These are phyloP conservation scores for Coptodon rendalli DNA, from an alignment of 2,113 vertebrate genomes.

Conservation along the genomic window DNA sequence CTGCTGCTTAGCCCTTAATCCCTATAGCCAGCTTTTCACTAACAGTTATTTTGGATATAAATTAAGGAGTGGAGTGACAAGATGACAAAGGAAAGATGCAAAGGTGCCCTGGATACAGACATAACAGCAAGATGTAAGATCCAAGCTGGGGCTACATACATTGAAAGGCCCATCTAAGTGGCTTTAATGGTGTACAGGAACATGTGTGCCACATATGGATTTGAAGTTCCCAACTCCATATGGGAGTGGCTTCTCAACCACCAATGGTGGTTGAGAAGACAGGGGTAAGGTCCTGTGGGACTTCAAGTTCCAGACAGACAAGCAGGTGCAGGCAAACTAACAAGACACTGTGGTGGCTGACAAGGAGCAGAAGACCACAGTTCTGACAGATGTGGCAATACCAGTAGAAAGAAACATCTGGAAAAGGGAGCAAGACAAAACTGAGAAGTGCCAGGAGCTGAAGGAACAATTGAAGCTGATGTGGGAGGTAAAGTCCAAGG, in stretches of 20 bases:
- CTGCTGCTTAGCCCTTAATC: not conserved
- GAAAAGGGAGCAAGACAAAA: not conserved
- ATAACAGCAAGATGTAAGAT: not conserved
- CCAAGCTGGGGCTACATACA: not conserved
- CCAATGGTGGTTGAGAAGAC: not conserved
- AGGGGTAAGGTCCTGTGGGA: not conserved
- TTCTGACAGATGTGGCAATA: not conserved
- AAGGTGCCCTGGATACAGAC: not conserved
- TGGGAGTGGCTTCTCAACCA: not conserved
- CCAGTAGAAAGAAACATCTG: not conserved
- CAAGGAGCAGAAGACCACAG: not conserved
- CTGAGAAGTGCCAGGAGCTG: not conserved
- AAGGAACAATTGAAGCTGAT: not conserved
- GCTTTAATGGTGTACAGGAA: not conserved
- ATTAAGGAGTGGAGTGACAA: not conserved
- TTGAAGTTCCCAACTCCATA: not conserved
- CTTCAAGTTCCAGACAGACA: not conserved
- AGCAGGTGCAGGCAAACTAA: not conserved
- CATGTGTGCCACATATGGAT: not conserved
- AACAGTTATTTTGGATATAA: not conserved
- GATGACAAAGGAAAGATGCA: not conserved
- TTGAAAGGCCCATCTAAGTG: not conserved
- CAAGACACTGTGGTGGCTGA: not conserved
- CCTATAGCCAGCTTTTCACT: not conserved
- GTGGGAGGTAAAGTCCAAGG: not conserved